Evolutionary conservation across 2,888 invertebrate genomes (phyloP), one percentile per base, ranked within the genome.

Genomic region (Coleophora flavipennella): DNA sequence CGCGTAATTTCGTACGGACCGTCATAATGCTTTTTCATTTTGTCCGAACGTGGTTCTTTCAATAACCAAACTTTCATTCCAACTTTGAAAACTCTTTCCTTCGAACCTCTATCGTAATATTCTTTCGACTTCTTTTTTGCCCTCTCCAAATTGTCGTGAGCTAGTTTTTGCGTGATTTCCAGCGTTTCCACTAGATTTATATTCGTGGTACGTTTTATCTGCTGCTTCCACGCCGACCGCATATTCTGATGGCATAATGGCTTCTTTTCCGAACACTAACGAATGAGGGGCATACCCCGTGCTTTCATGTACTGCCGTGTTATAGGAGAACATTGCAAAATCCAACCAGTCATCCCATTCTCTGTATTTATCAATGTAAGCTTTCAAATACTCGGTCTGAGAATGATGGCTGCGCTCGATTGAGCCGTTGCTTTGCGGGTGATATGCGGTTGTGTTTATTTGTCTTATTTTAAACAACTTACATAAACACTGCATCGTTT

Each of bases 361-460:
- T 20, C 20, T 3, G 57, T 64, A 46, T 39, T 48, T 13, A 12
- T 57, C 58, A 3, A 67, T 53, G 41, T 53, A 70, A 45, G 65
- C 62, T 49, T 60, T 62, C 7, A 71, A 33, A 46, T 62, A 63
- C n/a, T 65, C 58, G 13, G 52, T 52, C 31, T 62, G 53, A 36
- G 59, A 62, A 12, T 42, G 40, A 44, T 62, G 62, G 35, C 45
- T 50, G 13, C 62, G 41, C 50, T 67, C 62, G 14, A 65, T 35
- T 1, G 57, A 52, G 26, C 61, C 62, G 40, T 62, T 58, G 2
- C 51, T 50, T 49, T 64, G 59, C n/a, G 63, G 60, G 38, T 59
- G 56, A 38, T 62, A 66, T 8, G 61, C 48, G 25, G 51, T 59
- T 8, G 53, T 44, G 14, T 40, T 45, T n/a, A 59, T 38, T 25